These are phyloP conservation scores for Ganaspis sp. DNA, from an alignment of 1,140 invertebrate species.

Conservation along the genomic window DNA sequence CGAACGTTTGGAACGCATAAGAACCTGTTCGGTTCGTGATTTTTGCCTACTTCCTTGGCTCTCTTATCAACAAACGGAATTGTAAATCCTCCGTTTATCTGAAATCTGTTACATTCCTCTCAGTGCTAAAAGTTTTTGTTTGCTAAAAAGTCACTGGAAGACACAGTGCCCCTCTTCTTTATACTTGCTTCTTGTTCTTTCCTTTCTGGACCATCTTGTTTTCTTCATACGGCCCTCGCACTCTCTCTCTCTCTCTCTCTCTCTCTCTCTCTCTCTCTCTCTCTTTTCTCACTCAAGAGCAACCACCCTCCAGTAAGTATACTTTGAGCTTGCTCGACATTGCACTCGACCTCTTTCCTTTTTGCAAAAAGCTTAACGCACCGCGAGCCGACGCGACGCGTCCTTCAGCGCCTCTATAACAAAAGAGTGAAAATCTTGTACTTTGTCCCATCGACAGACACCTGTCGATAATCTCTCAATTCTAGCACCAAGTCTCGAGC, in stretches of 20 bases:
- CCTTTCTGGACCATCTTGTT: conserved; percentile 24
- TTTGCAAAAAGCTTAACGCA: conserved; percentile 9
- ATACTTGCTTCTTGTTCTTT: conserved; percentile 7
- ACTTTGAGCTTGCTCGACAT: conserved; percentile 22
- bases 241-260: too few species aligned
- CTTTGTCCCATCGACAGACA: conserved; percentile 7
- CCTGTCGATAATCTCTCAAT: conserved; percentile 17
- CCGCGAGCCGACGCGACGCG: background rate
- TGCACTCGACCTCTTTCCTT: conserved; percentile 27
- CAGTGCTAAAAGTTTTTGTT: background rate
- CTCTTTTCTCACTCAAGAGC: background rate
- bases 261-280: too few species aligned
- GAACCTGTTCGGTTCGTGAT: conserved; percentile 25
- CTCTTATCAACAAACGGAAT: conserved; percentile 15
- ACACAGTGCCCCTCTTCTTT: conserved; percentile 24
- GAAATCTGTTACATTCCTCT: conserved; percentile 28
- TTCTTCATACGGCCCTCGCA: conserved; percentile 26
- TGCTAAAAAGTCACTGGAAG: conserved; percentile 11
- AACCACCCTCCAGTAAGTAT: conserved; percentile 6
- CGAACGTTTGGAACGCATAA: background rate
- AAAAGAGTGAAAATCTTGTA: background rate
- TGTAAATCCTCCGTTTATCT: conserved; percentile 26
- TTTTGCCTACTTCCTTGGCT: conserved; percentile 13
- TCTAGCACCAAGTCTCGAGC: background rate
- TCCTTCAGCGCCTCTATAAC: background rate